Conservation (phyloP, 2,888 invertebrate genomes). For the Drosophila monieri region DNA sequence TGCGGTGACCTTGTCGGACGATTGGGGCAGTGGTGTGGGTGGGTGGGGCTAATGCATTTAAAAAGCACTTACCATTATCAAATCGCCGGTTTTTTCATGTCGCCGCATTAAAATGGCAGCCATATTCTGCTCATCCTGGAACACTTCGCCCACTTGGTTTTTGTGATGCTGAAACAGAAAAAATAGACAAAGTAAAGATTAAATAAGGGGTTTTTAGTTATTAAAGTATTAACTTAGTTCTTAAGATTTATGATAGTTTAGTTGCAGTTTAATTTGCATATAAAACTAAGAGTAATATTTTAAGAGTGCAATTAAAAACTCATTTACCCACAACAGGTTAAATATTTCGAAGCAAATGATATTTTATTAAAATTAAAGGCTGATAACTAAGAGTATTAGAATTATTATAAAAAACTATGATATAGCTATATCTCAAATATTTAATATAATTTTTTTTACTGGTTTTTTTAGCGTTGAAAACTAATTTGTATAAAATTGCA, state of each 20-base stretch:
- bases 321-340: not conserved
- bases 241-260: too few species aligned
- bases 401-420: not conserved
- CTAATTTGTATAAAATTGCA: slow-evolving; percentile 25
- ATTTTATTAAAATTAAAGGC: not conserved
- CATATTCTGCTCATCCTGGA: slow-evolving; percentile 93
- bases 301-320: not conserved
- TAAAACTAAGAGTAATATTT: too few species aligned
- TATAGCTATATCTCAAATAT: not conserved
- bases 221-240: too few species aligned
- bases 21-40: slow-evolving; percentile 1
- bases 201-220: not conserved
- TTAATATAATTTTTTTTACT: not conserved
- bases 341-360: too few species aligned
- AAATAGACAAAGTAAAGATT: not conserved
- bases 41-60: not conserved
- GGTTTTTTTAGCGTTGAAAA: slow-evolving; percentile 11
- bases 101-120: slow-evolving; percentile 94
- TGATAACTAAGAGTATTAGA: not conserved
- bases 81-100: slow-evolving; percentile 90
- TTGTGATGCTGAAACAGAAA: slow-evolving; percentile 59
- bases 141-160: slow-evolving; percentile 91
- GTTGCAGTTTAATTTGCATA: too few species aligned
- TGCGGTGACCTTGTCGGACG: slow-evolving; percentile 56
- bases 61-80: slow-evolving; percentile 91